These are phyloP conservation scores for Aelia acuminata DNA, from an alignment of 2,888 invertebrate genomes.

Conservation along the genomic window DNA sequence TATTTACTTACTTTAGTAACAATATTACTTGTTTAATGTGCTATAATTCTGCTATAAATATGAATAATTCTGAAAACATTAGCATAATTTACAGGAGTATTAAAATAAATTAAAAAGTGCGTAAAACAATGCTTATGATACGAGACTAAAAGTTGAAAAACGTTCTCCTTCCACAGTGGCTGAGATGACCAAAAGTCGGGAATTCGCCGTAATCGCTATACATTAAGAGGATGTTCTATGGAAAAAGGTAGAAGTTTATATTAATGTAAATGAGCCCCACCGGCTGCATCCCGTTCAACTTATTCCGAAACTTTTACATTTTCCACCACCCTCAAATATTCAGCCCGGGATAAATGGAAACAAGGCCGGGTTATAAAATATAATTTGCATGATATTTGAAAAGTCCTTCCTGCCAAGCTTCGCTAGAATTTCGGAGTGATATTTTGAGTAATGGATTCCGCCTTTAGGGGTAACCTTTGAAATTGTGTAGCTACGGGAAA, in stretches of 20 bases:
- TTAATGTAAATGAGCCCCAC: constrained; percentile 9
- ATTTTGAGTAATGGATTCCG: neutral
- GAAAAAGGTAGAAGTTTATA: constrained; percentile 26
- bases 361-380: neutral
- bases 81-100: too few species aligned
- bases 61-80: too few species aligned
- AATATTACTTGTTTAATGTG: too few species aligned
- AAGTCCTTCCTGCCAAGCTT: neutral
- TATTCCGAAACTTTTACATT: constrained; percentile 6
- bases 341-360: neutral
- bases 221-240: neutral
- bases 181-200: neutral
- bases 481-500: neutral
- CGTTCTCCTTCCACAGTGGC: too few species aligned
- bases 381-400: constrained; percentile 32
- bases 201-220: neutral
- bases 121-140: too few species aligned
- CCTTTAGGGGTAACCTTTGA: neutral
- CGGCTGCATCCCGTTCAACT: neutral
- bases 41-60: too few species aligned
- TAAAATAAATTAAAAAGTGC: too few species aligned
- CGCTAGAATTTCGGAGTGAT: neutral
- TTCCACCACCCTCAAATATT: neutral
- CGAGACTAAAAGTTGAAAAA: too few species aligned
- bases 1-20: too few species aligned